These are phyloP conservation scores for Sminthurinus aureus DNA, from an alignment of 2,888 invertebrate species.

Conservation along the genomic window DNA sequence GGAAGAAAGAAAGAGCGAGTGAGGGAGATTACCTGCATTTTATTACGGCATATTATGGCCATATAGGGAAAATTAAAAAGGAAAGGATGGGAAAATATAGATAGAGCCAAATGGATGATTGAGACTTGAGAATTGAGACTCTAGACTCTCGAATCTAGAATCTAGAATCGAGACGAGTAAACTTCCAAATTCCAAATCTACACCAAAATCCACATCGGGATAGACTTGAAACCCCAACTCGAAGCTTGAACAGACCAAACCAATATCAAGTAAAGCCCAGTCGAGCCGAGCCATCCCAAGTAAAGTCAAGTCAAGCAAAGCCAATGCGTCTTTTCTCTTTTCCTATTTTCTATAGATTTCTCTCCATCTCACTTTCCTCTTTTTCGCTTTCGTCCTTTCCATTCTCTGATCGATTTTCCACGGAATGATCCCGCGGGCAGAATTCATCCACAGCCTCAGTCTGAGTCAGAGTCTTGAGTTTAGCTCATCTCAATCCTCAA, in stretches of 20 bases:
- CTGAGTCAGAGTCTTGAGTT: background rate
- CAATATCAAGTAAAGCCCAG: too few relatives aligned
- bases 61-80: background rate
- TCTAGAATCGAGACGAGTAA: too few relatives aligned
- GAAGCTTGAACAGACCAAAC: too few relatives aligned
- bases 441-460: background rate
- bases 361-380: background rate
- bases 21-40: background rate
- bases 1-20: background rate
- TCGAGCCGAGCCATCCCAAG: background rate
- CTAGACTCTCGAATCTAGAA: too few relatives aligned
- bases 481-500: background rate
- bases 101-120: background rate
- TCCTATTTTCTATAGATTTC: background rate
- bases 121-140: too few relatives aligned
- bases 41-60: background rate
- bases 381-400: background rate
- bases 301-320: background rate
- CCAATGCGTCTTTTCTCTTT: background rate
- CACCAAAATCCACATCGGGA: too few relatives aligned
- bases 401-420: conserved; percentile 38
- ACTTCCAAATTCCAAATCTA: too few relatives aligned
- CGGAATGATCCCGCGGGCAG: conserved; percentile 28
- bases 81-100: background rate
- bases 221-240: too few relatives aligned